Evolutionary conservation across 2,888 invertebrate species (phyloP).

Genomic region (Torymus texanus): DNA sequence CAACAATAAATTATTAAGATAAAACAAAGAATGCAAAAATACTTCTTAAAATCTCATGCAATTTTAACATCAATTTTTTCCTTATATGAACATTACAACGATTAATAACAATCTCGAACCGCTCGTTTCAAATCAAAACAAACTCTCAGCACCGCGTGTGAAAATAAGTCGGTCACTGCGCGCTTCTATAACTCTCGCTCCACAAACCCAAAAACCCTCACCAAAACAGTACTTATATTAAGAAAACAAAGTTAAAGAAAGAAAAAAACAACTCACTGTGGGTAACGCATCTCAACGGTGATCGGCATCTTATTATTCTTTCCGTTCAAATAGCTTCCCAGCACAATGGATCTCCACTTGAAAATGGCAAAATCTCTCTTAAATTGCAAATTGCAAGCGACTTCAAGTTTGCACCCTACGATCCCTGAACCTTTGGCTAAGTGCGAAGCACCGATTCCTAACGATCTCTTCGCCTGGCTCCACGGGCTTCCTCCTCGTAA

Average conservation of each 20-base stretch:
- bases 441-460: background rate
- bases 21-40: too few species aligned
- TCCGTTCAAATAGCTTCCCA: background rate
- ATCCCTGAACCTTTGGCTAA: slow-evolving; percentile 44
- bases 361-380: slow-evolving; percentile 48
- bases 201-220: too few species aligned
- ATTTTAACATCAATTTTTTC: too few species aligned
- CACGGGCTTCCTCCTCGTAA: slow-evolving; percentile 40
- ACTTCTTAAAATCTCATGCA: too few species aligned
- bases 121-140: too few species aligned
- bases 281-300: slow-evolving; percentile 64
- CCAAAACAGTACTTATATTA: too few species aligned
- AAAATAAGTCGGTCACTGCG: too few species aligned
- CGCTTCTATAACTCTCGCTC: too few species aligned
- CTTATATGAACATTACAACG: too few species aligned
- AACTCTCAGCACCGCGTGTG: too few species aligned
- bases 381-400: background rate
- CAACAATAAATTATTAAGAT: too few species aligned
- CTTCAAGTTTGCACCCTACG: slow-evolving; percentile 55
- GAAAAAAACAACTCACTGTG: slow-evolving; percentile 64
- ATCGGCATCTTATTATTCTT: slow-evolving; percentile 66
- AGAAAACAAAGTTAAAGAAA: background rate
- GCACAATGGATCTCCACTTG: slow-evolving; percentile 28
- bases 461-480: slow-evolving; percentile 41
- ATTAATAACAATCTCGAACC: too few species aligned